These are phyloP conservation scores for Darwinula stevensoni DNA, from an alignment of 2,888 invertebrate genomes.

Conservation along the genomic window DNA sequence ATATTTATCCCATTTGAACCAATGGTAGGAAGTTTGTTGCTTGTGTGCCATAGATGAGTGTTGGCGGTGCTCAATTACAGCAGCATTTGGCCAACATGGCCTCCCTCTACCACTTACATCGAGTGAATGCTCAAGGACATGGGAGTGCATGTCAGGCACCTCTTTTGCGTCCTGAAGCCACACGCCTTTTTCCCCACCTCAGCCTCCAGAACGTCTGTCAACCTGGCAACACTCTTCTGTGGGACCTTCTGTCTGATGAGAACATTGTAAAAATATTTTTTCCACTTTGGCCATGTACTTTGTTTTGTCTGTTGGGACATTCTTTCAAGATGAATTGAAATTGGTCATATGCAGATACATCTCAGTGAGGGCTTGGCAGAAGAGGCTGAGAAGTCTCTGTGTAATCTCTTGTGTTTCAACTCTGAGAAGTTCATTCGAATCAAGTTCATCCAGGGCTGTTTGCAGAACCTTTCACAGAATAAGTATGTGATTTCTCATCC, in stretches of 20 bases:
- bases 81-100: too few relatives aligned
- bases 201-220: too few relatives aligned
- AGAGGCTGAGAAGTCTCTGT: conserved; percentile 79
- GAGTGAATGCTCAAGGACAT: too few relatives aligned
- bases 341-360: too few relatives aligned
- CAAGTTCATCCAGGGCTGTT: conserved; percentile 79
- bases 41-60: too few relatives aligned
- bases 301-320: conserved; percentile 5
- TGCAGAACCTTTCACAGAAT: conserved; percentile 61
- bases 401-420: conserved; percentile 60
- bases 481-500: conserved; percentile 25
- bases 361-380: conserved; percentile 63
- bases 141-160: too few relatives aligned
- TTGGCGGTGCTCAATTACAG: too few relatives aligned
- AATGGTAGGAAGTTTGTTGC: too few relatives aligned
- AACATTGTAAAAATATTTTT: too few relatives aligned
- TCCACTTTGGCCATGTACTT: background rate
- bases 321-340: conserved; percentile 21
- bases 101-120: too few relatives aligned
- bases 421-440: conserved; percentile 64
- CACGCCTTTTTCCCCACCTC: too few relatives aligned
- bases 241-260: conserved; percentile 78
- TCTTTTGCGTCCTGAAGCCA: too few relatives aligned
- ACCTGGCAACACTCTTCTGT: conserved; percentile 72
- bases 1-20: background rate